Conservation (phyloP, 2,113 vertebrate species). For the Blennius ocellaris region DNA sequence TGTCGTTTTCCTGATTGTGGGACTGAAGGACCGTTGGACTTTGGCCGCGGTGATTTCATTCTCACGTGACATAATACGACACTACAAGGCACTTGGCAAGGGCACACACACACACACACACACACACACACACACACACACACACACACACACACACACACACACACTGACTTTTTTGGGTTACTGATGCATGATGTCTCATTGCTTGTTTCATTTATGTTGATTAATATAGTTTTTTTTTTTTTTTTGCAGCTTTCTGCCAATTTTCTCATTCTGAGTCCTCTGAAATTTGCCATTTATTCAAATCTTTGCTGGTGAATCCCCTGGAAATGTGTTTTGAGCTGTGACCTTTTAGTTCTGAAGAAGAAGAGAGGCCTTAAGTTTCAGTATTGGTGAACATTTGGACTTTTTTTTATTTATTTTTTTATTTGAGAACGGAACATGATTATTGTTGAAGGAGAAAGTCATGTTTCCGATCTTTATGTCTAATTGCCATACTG, state of each 20-base stretch:
- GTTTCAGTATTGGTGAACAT: constrained; percentile 13
- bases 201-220: neutral
- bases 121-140: constrained; percentile 3
- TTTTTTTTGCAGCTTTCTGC: neutral
- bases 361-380: neutral
- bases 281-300: neutral
- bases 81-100: no score
- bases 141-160: no score
- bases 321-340: neutral
- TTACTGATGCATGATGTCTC: neutral
- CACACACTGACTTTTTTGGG: neutral
- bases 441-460: no score
- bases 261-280: neutral
- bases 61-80: constrained; percentile 44
- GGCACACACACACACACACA: constrained; percentile 1
- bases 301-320: constrained; percentile 16
- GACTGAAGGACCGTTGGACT: constrained; percentile 44
- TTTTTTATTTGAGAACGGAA: no score
- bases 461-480: no score
- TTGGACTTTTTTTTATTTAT: no score
- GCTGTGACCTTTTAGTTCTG: constrained; percentile 17
- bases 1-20: constrained; percentile 6
- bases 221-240: neutral
- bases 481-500: no score
- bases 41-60: constrained; percentile 41